Conservation (phyloP, 2,888 invertebrate species). For the Drosophila ezoana region DNA sequence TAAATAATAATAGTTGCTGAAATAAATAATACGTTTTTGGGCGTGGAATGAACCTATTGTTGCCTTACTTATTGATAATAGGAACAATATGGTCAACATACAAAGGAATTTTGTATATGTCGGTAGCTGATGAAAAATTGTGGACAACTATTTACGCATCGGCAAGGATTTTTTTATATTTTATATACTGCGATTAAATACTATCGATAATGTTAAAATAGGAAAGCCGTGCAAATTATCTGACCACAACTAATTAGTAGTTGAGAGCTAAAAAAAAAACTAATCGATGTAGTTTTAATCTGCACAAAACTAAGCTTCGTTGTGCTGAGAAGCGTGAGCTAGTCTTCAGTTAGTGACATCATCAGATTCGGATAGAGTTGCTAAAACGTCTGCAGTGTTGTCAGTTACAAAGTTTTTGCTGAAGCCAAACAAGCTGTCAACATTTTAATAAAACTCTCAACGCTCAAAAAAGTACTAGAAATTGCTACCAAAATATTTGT, state of each 20-base stretch:
- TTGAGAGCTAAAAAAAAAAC: neutral
- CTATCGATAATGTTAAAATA: too few species aligned
- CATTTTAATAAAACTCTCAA: conserved; percentile 61
- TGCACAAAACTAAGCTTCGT: neutral
- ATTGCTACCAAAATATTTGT: conserved; percentile 63
- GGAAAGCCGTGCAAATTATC: too few species aligned
- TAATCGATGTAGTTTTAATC: too few species aligned
- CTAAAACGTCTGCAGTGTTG: neutral
- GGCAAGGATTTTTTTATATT: too few species aligned
- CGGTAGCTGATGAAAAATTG: neutral
- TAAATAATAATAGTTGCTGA: conserved; percentile 36
- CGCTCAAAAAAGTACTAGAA: conserved; percentile 21
- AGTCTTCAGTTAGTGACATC: conserved; percentile 18
- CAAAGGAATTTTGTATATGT: neutral
- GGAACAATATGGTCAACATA: neutral
- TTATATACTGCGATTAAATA: too few species aligned
- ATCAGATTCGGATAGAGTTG: conserved; percentile 7
- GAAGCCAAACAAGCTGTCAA: conserved; percentile 68
- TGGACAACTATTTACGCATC: too few species aligned
- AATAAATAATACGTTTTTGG: conserved; percentile 18
- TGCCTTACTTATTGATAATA: conserved; percentile 20
- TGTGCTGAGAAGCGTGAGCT: neutral
- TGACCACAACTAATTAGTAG: neutral
- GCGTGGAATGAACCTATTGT: conserved; percentile 35
- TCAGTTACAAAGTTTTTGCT: conserved; percentile 24